Conservation (phyloP, 1,140 invertebrate genomes). For the Nephotettix cincticeps region DNA sequence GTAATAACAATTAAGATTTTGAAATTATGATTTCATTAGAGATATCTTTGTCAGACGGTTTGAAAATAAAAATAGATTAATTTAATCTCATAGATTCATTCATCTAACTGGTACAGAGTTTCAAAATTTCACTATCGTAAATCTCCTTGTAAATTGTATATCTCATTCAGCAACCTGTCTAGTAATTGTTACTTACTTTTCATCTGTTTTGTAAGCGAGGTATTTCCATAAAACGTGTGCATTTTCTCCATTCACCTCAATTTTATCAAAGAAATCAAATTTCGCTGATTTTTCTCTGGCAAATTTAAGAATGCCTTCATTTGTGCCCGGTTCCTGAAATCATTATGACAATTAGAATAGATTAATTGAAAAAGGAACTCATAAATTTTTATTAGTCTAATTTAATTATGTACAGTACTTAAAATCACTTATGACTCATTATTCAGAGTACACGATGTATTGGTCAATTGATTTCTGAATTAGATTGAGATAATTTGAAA, state of each 20-base stretch:
- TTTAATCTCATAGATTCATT: no score
- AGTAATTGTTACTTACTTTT: no score
- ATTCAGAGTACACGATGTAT: background rate
- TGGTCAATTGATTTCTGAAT: background rate
- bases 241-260: slow-evolving; percentile 85
- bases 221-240: slow-evolving; percentile 88
- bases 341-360: background rate
- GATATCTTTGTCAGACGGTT: no score
- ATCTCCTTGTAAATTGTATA: no score
- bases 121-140: no score
- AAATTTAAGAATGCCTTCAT: slow-evolving; percentile 74
- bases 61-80: no score
- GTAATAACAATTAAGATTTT: no score
- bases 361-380: background rate
- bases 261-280: slow-evolving; percentile 77
- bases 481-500: background rate
- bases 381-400: background rate
- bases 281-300: slow-evolving; percentile 65
- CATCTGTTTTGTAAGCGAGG: slow-evolving; percentile 61
- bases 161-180: no score
- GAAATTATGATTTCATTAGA: no score
- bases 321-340: slow-evolving; percentile 68
- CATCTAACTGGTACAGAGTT: no score
- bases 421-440: background rate
- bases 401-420: background rate